Evolutionary conservation across 2,888 invertebrate species (phyloP).

Genomic region (Uropetala carovei): DNA sequence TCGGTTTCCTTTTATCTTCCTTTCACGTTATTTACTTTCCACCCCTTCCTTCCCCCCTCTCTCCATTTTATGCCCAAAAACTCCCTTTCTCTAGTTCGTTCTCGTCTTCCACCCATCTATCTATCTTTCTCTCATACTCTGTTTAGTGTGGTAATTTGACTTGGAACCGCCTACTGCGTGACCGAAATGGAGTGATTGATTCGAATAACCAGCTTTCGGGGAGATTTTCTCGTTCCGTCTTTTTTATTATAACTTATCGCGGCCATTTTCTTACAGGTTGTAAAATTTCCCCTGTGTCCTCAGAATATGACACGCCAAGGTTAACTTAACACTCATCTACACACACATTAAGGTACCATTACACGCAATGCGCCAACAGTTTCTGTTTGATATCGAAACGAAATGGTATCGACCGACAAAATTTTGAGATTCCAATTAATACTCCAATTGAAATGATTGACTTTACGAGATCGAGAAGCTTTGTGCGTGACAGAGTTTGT

Average conservation of each 20-base stretch:
- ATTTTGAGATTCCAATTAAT: no score
- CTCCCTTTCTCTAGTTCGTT: neutral
- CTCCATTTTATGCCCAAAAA: neutral
- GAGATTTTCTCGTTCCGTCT: neutral
- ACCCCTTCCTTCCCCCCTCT: neutral
- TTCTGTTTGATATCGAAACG: no score
- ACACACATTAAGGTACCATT: no score
- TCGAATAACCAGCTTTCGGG: neutral
- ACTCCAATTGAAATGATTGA: no score
- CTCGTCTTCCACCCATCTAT: neutral
- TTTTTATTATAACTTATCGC: neutral
- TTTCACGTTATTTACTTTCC: neutral
- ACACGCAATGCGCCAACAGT: no score
- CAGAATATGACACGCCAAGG: no score
- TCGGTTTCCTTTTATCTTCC: constrained; percentile 12
- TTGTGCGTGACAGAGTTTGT: no score
- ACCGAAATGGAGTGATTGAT: neutral
- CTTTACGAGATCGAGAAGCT: no score
- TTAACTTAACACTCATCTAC: no score
- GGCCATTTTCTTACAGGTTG: neutral
- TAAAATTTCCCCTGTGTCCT: neutral
- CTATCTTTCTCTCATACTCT: neutral
- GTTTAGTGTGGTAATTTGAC: neutral
- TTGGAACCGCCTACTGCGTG: neutral
- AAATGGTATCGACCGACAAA: no score